Evolutionary conservation across 1,140 invertebrate species (phyloP).

Genomic region (Macrobrachium nipponense): DNA sequence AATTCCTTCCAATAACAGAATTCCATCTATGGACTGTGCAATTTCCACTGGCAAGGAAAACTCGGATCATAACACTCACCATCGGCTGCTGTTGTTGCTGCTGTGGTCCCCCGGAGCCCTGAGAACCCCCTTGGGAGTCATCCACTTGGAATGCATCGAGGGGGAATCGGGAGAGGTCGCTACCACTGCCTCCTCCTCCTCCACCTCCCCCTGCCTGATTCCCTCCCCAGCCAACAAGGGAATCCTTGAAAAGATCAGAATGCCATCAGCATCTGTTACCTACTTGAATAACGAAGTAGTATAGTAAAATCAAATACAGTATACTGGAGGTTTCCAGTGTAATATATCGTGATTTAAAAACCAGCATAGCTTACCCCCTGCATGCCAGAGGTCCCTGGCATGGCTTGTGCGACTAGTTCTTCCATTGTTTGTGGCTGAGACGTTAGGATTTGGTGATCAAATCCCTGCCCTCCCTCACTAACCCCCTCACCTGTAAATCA

Average conservation of each 20-base stretch:
- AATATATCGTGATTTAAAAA: not conserved
- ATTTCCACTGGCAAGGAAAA: not conserved
- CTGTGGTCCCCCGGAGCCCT: constrained; percentile 43
- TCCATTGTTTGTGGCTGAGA: constrained; percentile 55
- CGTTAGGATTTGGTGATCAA: constrained; percentile 44
- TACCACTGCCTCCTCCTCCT: constrained; percentile 33
- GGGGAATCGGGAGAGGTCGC: constrained; percentile 46
- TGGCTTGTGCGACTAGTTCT: constrained; percentile 52
- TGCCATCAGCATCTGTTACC: no score
- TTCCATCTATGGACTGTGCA: not conserved
- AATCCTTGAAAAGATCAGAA: constrained; percentile 27
- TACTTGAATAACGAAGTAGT: not conserved
- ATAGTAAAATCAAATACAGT: not conserved
- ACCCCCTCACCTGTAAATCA: constrained; percentile 38
- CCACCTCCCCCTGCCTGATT: constrained; percentile 29
- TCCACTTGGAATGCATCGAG: constrained; percentile 53
- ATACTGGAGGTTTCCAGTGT: no score
- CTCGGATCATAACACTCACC: constrained; percentile 45
- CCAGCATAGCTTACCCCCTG: constrained; percentile 33
- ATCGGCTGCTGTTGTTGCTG: constrained; percentile 36
- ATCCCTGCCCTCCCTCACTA: constrained; percentile 36
- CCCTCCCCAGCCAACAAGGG: constrained; percentile 48
- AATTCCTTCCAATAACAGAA: no score
- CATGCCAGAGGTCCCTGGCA: constrained; percentile 51
- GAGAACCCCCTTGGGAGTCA: constrained; percentile 49